A percentile compares a stretch with the other conserved stretches of the same genome.
Evolutionary conservation across 2,888 invertebrate genomes (phyloP).

Genomic region (Chalcosyrphus nemorum): DNA sequence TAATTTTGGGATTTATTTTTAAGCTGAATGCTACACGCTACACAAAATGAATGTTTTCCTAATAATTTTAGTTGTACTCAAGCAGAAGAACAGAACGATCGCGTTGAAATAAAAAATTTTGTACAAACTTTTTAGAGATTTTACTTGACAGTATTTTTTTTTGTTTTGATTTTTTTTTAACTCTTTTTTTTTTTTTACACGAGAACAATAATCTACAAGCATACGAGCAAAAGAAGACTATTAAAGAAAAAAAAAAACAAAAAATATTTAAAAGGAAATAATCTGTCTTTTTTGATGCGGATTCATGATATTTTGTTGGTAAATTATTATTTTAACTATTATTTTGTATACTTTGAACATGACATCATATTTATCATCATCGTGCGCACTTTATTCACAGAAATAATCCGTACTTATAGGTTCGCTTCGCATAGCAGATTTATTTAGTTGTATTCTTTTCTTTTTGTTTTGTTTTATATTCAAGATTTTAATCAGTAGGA

Average conservation of each 20-base stretch:
- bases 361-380: slow-evolving; percentile 72
- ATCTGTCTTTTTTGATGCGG: slow-evolving; percentile 29
- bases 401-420: slow-evolving; percentile 61
- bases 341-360: slow-evolving; percentile 50
- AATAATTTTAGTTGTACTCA: slow-evolving; percentile 68
- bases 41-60: slow-evolving; percentile 70
- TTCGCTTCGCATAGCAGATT: slow-evolving; percentile 41
- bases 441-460: neutral
- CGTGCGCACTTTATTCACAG: slow-evolving; percentile 34
- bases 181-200: slow-evolving; percentile 13
- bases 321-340: slow-evolving; percentile 36
- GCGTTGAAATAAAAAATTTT: slow-evolving; percentile 68
- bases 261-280: neutral
- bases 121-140: slow-evolving; percentile 71
- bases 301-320: slow-evolving; percentile 42
- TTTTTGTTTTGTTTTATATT: slow-evolving; percentile 10
- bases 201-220: slow-evolving; percentile 69
- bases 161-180: slow-evolving; percentile 39
- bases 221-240: slow-evolving; percentile 53
- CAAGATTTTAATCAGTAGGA: slow-evolving; percentile 16
- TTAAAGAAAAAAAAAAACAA: neutral
- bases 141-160: slow-evolving; percentile 72
- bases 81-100: slow-evolving; percentile 28
- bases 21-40: slow-evolving; percentile 50
- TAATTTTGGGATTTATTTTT: slow-evolving; percentile 30